Base-by-base conservation (phyloP, 1,140 invertebrate species). In the Drosophila pachea region DNA sequence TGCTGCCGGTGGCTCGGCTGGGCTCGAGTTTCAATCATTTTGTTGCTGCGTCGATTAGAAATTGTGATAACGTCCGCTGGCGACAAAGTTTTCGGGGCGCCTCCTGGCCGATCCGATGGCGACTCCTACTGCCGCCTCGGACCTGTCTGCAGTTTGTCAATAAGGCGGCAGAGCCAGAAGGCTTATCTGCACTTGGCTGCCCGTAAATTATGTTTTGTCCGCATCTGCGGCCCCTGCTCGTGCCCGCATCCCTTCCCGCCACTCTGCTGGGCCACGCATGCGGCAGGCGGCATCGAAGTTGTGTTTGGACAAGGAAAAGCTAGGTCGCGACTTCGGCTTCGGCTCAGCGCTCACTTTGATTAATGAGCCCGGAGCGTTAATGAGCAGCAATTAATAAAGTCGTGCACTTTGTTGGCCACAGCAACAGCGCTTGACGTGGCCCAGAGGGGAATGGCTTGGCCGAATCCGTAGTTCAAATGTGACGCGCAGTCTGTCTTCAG, bases 351-450 rank as follows among this genome's bases (percentile, higher is more conserved):
- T 66, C 81, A 74, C 40, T 67, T 81, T 86, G 81, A 86, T 86
- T 73, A 82, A 86, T 86, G 81, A 78, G 67, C 71, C 49, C 71
- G 33, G 68, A 81, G 76, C 81, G 81, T 81, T 86, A 86, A 86
- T 86, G 81, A 86, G 81, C 74, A 65, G 81, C 81, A 86, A 86
- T 86, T 86, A 86, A 86, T 86, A 86, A 86, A 86, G 81, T 78
- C 81, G 86, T 77, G 77, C 76, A 86, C 81, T 81, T 63, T 81
- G 76, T 76, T 84, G 79, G 78, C 79, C 79, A 56, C 81, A 79
- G 69, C 69, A 75, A 29, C 22, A 22, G 14, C 48, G 22, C 54
- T 38, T 31, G 54, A 36, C 61, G 65, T 54, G 65, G 65, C 36
- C 58, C 29, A 36, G 61, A 60, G 50, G 66, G 48, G 38, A 22